Evolutionary conservation across 2,888 invertebrate genomes (phyloP), one percentile per base, ranked within the genome.

Genomic region (Zele albiditarsus): DNA sequence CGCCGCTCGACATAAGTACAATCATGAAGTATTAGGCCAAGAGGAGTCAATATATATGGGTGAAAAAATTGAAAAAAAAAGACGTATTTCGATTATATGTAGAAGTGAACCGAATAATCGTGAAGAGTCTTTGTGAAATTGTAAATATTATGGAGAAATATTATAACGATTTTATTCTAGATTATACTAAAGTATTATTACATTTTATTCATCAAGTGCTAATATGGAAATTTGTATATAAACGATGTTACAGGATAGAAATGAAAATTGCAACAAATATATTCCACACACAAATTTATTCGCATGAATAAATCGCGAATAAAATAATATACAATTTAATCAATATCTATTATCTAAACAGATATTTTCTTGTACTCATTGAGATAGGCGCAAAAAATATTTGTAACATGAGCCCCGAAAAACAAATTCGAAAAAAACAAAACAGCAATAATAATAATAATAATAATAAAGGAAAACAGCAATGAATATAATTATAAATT

Each of bases 41-140:
- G 91, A 93, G 23, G 90, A 92, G 3, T 95, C 96, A 10, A 84
- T 89, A 58, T 96, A 95, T 85, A 90, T 92, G 80, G 93, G 91
- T 0, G 83, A 90, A 77, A 86, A 88, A 65, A 86, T 97, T 10
- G 83, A 88, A 2, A 93, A 94, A 86, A 90, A 90, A 53, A 91
- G 97, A 84, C 90, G 97, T 81, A 93, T 97, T 83, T 97, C 97
- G 10, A 91, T 97, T 23, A 96, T 97, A 83, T 94, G 93, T 87
- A 91, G 97, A 86, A 94, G 94, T 88, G 93, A 94, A 81, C 94
- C 94, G 5, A 89, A 84, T 16, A 75, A 67, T 10, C 70, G 33
- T 3, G 70, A 76, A 20, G 67, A 71, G 14, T 65, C 28, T 53
- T 76, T 23, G n/a, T 6, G 33, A 60, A 12, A 8, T 38, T 38